These are phyloP conservation scores for Halictus ligatus DNA, from an alignment of 2,888 invertebrate genomes.

Conservation along the genomic window DNA sequence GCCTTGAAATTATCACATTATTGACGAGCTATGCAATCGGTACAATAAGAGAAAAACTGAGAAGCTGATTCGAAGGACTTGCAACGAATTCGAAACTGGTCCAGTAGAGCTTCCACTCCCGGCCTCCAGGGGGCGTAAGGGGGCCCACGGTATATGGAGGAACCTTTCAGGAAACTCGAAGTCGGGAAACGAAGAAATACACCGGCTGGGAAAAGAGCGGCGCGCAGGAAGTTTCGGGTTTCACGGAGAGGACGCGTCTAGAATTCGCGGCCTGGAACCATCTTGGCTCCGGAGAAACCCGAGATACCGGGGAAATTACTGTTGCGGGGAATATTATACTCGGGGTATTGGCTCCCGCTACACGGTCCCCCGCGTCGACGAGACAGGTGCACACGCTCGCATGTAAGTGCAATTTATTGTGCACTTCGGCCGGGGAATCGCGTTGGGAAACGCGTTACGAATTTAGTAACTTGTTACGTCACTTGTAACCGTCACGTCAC, in stretches of 20 bases:
- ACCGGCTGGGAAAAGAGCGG: constrained; percentile 14
- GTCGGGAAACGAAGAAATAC: constrained; percentile 35
- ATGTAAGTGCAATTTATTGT: not conserved
- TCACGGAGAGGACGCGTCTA: constrained; percentile 32
- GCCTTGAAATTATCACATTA: too few species aligned
- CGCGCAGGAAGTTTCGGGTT: constrained; percentile 33
- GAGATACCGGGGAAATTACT: constrained; percentile 12
- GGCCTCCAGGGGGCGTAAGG: not conserved
- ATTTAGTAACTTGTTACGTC: not conserved
- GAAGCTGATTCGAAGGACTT: not conserved
- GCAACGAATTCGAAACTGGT: not conserved
- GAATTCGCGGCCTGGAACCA: constrained; percentile 36
- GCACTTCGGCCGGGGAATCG: not conserved
- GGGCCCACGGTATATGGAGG: not conserved
- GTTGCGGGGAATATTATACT: constrained; percentile 11
- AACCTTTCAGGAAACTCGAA: constrained; percentile 17
- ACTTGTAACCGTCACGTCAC: not conserved
- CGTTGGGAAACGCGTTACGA: not conserved
- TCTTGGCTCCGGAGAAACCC: constrained; percentile 17
- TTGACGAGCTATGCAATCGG: too few species aligned
- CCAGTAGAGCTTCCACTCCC: not conserved
- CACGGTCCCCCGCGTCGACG: not conserved
- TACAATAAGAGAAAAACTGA: too few species aligned
- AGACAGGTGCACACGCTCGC: not conserved
- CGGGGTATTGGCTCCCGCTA: not conserved